Percentiles rank a stretch among this genome's conserved stretches.
phyloP scores from a whole-genome alignment of 2,888 invertebrate genomes.

The Steinernema hermaphroditum region DNA sequence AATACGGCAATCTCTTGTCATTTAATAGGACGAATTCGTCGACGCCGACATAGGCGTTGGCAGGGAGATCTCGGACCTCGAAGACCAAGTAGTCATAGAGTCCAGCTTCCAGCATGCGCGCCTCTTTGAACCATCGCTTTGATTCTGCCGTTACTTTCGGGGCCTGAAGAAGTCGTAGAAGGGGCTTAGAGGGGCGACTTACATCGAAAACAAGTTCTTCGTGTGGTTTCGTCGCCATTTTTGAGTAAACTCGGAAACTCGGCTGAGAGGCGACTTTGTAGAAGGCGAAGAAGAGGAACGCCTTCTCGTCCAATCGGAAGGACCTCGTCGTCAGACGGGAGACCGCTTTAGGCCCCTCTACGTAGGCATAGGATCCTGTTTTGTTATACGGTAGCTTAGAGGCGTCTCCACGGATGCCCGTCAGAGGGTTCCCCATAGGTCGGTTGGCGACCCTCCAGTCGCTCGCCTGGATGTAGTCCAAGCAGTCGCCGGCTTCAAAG shows the following conservation, averaged over 20 bases:
- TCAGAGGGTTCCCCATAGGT: conserved; percentile 56
- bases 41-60: conserved; percentile 55
- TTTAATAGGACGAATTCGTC: conserved; percentile 60
- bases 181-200: too few relatives aligned
- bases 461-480: conserved; percentile 35
- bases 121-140: conserved; percentile 61
- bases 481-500: conserved; percentile 35
- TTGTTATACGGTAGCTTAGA: conserved; percentile 54
- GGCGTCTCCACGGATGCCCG: conserved; percentile 60
- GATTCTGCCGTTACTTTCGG: conserved; percentile 45
- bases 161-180: too few relatives aligned
- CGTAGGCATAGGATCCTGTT: conserved; percentile 31
- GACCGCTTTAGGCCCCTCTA: conserved; percentile 48
- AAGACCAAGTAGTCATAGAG: conserved; percentile 62
- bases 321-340: conserved; percentile 52
- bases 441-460: conserved; percentile 47
- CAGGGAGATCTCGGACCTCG: conserved; percentile 51
- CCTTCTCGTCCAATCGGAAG: conserved; percentile 51
- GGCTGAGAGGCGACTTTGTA: conserved; percentile 49
- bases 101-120: conserved; percentile 47
- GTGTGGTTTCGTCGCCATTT: conserved; percentile 39
- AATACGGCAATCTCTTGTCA: conserved; percentile 48
- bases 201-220: conserved; percentile 50
- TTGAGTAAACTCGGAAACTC: conserved; percentile 46
- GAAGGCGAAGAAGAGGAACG: conserved; percentile 60